These are phyloP conservation scores for Cherax destructor DNA, from an alignment of 1,140 invertebrate species.

Conservation along the genomic window DNA sequence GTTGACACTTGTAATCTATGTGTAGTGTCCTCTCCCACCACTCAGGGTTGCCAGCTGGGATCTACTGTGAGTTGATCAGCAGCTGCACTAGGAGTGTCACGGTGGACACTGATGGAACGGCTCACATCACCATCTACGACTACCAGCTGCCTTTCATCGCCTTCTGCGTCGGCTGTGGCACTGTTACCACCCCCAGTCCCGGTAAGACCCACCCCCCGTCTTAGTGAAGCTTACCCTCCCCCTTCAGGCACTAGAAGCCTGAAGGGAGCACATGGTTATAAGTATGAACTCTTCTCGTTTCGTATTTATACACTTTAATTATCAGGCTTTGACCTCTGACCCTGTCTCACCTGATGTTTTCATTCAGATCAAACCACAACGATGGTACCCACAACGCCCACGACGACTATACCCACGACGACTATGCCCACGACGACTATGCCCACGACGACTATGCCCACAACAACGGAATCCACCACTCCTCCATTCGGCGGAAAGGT, in stretches of 20 bases:
- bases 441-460: background rate
- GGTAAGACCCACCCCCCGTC: too few relatives aligned
- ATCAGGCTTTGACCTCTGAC: too few relatives aligned
- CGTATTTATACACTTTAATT: too few relatives aligned
- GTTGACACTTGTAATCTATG: too few relatives aligned
- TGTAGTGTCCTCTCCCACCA: background rate
- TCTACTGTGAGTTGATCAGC: slow-evolving; percentile 76
- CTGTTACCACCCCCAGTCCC: too few relatives aligned
- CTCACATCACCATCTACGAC: slow-evolving; percentile 66
- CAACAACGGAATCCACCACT: background rate
- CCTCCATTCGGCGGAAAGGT: slow-evolving; percentile 68
- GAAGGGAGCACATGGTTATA: too few relatives aligned
- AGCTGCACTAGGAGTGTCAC: slow-evolving; percentile 72
- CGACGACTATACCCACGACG: background rate
- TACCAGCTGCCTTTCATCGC: slow-evolving; percentile 72
- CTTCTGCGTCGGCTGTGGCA: slow-evolving; percentile 72
- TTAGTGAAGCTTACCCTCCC: too few relatives aligned
- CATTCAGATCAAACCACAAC: background rate
- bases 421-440: background rate
- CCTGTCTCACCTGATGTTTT: background rate
- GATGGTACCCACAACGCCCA: background rate
- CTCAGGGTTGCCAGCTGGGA: slow-evolving; percentile 75
- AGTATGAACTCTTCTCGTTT: too few relatives aligned
- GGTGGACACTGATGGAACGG: slow-evolving; percentile 73
- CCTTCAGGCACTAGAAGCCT: too few relatives aligned